A percentile compares a stretch with the other conserved stretches of the same genome.
Conservation (phyloP, 2,888 invertebrate genomes). For the Hipparchia semele region DNA sequence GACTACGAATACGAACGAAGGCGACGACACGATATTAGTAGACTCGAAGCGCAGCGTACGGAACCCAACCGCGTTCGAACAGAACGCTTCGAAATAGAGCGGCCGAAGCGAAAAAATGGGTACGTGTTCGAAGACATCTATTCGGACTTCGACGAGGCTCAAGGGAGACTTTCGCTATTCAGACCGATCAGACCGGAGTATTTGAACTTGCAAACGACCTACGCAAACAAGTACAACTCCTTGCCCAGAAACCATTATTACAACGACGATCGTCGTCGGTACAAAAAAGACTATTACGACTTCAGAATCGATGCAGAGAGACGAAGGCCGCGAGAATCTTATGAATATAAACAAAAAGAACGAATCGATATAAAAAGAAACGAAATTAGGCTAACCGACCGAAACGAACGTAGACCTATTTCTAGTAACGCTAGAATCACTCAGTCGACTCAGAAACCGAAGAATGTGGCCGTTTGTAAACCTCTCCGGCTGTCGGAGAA, state of each 20-base stretch:
- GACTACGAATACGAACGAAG: constrained; percentile 60
- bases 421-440: constrained; percentile 41
- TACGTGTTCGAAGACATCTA: constrained; percentile 80
- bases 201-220: constrained; percentile 68
- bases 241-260: constrained; percentile 71
- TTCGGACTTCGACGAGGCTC: constrained; percentile 77
- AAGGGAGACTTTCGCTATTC: constrained; percentile 74
- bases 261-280: constrained; percentile 63
- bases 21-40: constrained; percentile 52
- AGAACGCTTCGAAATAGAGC: constrained; percentile 51
- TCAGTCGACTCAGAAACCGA: constrained; percentile 46
- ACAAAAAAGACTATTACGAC: constrained; percentile 74
- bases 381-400: constrained; percentile 40
- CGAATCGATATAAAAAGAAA: constrained; percentile 43
- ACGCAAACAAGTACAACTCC: constrained; percentile 73
- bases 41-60: constrained; percentile 37
- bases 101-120: constrained; percentile 71
- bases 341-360: constrained; percentile 56
- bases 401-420: constrained; percentile 37
- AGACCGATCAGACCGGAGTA: constrained; percentile 78
- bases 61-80: constrained; percentile 41
- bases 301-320: constrained; percentile 70
- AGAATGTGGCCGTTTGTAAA: constrained; percentile 75
- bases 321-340: constrained; percentile 54
- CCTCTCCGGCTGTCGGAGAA: constrained; percentile 69